Percentiles rank a stretch among this genome's conserved stretches.
These are phyloP conservation scores for Stratiolaelaps scimitus DNA, from an alignment of 1,140 invertebrate genomes.

Conservation along the genomic window DNA sequence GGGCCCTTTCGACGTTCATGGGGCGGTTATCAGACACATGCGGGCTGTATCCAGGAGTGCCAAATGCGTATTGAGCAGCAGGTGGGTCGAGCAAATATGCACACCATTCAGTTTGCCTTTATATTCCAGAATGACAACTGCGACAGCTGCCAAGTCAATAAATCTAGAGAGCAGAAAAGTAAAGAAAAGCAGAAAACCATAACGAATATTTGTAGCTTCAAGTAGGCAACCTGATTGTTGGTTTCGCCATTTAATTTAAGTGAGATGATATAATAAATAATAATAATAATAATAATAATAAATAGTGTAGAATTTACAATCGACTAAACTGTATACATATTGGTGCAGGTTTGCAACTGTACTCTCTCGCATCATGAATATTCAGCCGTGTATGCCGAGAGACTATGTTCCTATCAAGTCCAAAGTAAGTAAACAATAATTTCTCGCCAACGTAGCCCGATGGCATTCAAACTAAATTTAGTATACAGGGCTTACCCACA, in stretches of 20 bases:
- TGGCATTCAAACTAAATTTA: neutral
- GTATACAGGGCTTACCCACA: neutral
- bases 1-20: neutral
- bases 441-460: neutral
- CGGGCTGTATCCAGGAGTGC: constrained; percentile 14
- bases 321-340: neutral
- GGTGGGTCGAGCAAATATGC: neutral
- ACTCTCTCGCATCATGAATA: neutral
- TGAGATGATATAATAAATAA: neutral
- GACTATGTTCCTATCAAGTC: neutral
- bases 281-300: neutral
- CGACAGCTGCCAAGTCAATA: too few relatives aligned
- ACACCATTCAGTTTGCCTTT: too few relatives aligned
- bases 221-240: neutral
- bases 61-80: neutral
- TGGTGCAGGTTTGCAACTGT: constrained; percentile 1
- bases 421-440: neutral
- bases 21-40: constrained; percentile 1
- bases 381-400: neutral
- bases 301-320: neutral
- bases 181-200: too few relatives aligned
- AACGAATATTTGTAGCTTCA: too few relatives aligned
- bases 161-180: too few relatives aligned
- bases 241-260: neutral
- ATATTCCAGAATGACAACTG: too few relatives aligned